Conservation (phyloP, 1,140 invertebrate species). For the Oreohelix idahoensis region DNA sequence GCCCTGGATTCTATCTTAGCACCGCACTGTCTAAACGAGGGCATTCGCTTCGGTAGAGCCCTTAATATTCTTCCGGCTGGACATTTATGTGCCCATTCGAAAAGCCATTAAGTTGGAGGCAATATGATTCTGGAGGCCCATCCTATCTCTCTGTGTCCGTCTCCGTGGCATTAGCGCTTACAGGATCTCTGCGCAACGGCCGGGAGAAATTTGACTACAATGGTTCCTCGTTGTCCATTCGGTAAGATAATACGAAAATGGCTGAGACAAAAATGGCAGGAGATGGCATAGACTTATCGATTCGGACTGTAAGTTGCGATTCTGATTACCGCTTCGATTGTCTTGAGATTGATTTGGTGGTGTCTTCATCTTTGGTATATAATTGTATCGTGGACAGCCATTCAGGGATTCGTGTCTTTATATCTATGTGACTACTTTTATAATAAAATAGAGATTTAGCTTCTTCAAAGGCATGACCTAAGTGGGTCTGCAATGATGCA, state of each 20-base stretch:
- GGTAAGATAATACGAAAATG: neutral
- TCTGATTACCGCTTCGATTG: neutral
- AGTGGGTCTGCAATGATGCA: too few relatives aligned
- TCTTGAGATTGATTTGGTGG: neutral
- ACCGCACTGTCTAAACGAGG: neutral
- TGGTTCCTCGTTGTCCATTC: neutral
- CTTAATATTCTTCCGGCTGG: neutral
- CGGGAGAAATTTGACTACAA: neutral
- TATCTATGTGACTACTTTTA: too few relatives aligned
- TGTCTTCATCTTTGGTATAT: neutral
- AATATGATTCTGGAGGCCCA: constrained; percentile 1
- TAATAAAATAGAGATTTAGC: too few relatives aligned
- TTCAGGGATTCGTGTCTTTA: too few relatives aligned
- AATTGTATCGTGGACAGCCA: too few relatives aligned
- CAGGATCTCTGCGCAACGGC: neutral
- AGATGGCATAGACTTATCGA: neutral
- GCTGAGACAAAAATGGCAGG: neutral
- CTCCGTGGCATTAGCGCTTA: neutral
- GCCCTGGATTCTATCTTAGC: neutral
- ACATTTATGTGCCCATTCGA: constrained; percentile 12
- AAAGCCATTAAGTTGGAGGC: constrained; percentile 16
- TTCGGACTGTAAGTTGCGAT: neutral
- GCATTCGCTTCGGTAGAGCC: constrained; percentile 14
- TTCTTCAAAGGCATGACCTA: too few relatives aligned
- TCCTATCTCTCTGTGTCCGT: neutral